A percentile compares a stretch with the other conserved stretches of the same genome.
phyloP scores from a whole-genome alignment of 2,797 vertebrate species.

The Characodon lateralis region DNA sequence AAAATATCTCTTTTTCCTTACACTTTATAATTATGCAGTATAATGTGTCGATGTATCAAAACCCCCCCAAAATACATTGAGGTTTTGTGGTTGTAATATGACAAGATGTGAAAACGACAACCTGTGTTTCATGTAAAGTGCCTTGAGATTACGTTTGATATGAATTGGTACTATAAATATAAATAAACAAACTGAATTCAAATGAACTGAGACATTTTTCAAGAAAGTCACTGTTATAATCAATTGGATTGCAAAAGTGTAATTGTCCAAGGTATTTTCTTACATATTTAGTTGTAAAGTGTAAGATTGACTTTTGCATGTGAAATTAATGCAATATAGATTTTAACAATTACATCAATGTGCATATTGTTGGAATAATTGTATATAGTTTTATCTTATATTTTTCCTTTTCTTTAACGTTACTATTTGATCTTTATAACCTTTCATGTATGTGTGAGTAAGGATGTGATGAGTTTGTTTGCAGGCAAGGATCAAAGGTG shows the following conservation, averaged over 20 bases:
- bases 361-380: neutral
- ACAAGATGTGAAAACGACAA: too few relatives aligned
- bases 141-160: too few relatives aligned
- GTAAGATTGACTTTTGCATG: neutral
- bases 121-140: too few relatives aligned
- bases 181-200: neutral
- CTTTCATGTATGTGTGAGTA: too few relatives aligned
- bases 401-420: too few relatives aligned
- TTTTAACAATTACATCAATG: neutral
- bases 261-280: neutral
- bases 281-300: neutral
- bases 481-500: too few relatives aligned
- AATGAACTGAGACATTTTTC: neutral
- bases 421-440: too few relatives aligned
- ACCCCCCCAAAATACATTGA: too few relatives aligned
- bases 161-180: too few relatives aligned
- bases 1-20: neutral
- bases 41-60: neutral
- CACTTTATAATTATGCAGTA: neutral
- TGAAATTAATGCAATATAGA: neutral
- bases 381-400: neutral
- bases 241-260: too few relatives aligned
- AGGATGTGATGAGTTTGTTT: too few relatives aligned
- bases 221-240: neutral
- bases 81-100: too few relatives aligned